phyloP scores from a whole-genome alignment of 2,888 invertebrate genomes.

The Dascillus cervinus region DNA sequence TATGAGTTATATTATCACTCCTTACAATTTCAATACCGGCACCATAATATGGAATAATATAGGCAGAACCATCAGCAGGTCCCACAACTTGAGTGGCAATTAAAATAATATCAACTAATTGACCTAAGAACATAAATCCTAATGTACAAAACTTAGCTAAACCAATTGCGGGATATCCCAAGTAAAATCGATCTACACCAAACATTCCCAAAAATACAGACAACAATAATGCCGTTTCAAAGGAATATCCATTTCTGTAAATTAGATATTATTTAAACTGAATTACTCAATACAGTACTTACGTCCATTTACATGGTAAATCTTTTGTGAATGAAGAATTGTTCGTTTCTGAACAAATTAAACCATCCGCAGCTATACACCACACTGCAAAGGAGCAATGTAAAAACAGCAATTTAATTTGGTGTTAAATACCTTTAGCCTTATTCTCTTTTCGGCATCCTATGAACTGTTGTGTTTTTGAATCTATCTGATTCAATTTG shows the following conservation, averaged over 20 bases:
- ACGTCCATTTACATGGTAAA: constrained; percentile 93
- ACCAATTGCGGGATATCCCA: constrained; percentile 97
- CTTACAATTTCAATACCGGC: constrained; percentile 73
- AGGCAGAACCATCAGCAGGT: constrained; percentile 92
- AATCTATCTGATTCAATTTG: constrained; percentile 67
- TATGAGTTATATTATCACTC: constrained; percentile 79
- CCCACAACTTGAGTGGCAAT: constrained; percentile 92
- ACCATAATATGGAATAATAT: constrained; percentile 89
- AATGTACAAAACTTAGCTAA: constrained; percentile 90
- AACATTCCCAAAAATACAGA: constrained; percentile 98
- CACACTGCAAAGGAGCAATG: constrained; percentile 49
- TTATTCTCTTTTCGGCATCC: constrained; percentile 74
- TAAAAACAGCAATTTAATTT: constrained; percentile 4
- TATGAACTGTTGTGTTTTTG: constrained; percentile 77
- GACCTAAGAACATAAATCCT: constrained; percentile 94
- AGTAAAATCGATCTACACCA: constrained; percentile 93
- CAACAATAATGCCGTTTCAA: constrained; percentile 84
- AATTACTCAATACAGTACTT: constrained; percentile 44
- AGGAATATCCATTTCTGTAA: constrained; percentile 85
- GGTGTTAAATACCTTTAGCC: constrained; percentile 78
- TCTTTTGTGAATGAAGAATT: constrained; percentile 74
- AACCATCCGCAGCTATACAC: constrained; percentile 76
- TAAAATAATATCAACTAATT: constrained; percentile 88
- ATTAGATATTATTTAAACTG: constrained; percentile 4
- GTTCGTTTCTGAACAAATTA: constrained; percentile 72